A percentile compares a stretch with the other conserved stretches of the same genome.
These are phyloP conservation scores for Xiphorhynchus elegans DNA, from an alignment of 2,113 vertebrate species.

Conservation along the genomic window DNA sequence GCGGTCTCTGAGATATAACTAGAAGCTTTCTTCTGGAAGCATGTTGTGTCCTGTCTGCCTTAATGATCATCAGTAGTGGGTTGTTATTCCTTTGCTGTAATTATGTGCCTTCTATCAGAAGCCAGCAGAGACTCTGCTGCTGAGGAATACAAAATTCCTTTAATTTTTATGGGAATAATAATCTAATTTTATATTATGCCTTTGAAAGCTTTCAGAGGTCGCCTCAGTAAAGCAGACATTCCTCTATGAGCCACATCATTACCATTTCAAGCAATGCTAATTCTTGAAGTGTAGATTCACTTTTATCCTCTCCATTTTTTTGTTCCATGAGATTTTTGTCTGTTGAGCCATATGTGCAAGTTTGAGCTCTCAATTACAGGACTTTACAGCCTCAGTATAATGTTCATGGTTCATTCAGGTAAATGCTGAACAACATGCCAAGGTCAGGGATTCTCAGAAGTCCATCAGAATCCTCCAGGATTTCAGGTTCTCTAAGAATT, in stretches of 20 bases:
- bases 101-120: background rate
- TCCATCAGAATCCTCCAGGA: background rate
- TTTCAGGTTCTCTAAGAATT: background rate
- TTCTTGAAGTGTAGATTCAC: background rate
- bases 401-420: background rate
- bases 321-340: background rate
- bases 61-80: background rate
- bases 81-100: background rate
- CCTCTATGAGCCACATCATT: background rate
- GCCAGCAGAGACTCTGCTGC: background rate
- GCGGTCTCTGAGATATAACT: background rate
- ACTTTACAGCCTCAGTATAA: background rate
- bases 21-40: background rate
- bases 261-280: background rate
- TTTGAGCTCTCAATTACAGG: background rate
- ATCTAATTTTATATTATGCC: background rate
- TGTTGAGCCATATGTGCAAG: background rate
- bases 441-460: background rate
- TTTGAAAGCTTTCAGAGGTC: background rate
- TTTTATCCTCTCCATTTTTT: rapidly evolving
- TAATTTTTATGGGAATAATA: background rate
- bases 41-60: background rate
- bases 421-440: background rate
- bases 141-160: background rate
- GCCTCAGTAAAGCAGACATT: background rate